Evolutionary conservation across 1,140 invertebrate genomes (phyloP).

Genomic region (Drosophila nasuta): DNA sequence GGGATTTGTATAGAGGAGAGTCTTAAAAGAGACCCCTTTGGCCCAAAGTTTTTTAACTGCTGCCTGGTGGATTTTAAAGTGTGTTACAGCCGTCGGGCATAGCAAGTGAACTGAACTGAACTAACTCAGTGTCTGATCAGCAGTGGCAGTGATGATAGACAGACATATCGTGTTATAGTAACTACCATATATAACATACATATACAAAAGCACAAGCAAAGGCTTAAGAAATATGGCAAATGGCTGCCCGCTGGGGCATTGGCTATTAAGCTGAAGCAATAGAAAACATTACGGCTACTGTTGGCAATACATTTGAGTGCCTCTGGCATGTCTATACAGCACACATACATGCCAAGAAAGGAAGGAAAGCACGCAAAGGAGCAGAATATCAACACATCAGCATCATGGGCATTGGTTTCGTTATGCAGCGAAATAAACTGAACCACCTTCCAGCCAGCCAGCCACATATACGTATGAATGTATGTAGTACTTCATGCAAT

Average conservation of each 20-base stretch:
- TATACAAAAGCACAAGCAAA: constrained; percentile 24
- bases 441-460: constrained; percentile 19
- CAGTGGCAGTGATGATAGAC: background rate
- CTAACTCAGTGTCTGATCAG: constrained; percentile 23
- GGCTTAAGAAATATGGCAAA: constrained; percentile 72
- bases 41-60: constrained; percentile 73
- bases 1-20: constrained; percentile 48
- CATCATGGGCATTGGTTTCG: constrained; percentile 24
- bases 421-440: constrained; percentile 23
- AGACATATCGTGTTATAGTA: no score
- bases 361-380: background rate
- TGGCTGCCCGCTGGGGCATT: constrained; percentile 53
- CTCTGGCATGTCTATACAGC: constrained; percentile 8
- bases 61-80: constrained; percentile 71
- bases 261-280: constrained; percentile 58
- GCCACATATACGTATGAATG: background rate
- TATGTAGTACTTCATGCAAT: constrained; percentile 45
- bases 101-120: constrained; percentile 19
- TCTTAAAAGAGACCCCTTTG: constrained; percentile 44
- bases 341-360: background rate
- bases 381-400: constrained; percentile 46
- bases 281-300: constrained; percentile 49
- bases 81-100: constrained; percentile 31
- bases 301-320: constrained; percentile 62
- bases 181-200: constrained; percentile 1